Evolutionary conservation across 1,140 invertebrate species (phyloP).

Genomic region (Ceratina australensis): DNA sequence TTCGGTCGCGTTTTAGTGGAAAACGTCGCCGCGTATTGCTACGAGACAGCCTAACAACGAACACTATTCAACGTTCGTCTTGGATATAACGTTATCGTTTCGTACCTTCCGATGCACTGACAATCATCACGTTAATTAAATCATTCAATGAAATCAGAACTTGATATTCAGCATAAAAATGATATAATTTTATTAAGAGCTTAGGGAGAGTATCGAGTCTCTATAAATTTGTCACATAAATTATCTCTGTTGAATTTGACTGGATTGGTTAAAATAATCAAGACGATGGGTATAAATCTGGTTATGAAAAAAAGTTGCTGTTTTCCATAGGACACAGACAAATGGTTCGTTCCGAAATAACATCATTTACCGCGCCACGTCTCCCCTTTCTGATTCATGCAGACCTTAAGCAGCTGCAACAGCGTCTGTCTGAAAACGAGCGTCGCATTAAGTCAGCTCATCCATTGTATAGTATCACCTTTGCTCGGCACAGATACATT

Average conservation of each 20-base stretch:
- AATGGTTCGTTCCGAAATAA: conserved; percentile 64
- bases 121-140: too few relatives aligned
- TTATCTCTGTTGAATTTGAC: too few relatives aligned
- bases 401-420: conserved; percentile 49
- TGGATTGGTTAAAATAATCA: conserved; percentile 54
- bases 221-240: too few relatives aligned
- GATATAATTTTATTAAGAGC: too few relatives aligned
- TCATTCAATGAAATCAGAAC: too few relatives aligned
- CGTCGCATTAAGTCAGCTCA: conserved; percentile 15
- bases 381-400: conserved; percentile 56
- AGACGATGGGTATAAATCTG: conserved; percentile 57
- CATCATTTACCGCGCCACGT: too few relatives aligned
- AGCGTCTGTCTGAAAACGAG: conserved; percentile 42
- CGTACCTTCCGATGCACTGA: neutral
- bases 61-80: neutral
- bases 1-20: conserved; percentile 42
- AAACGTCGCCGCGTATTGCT: conserved; percentile 20
- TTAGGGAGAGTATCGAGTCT: neutral
- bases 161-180: too few relatives aligned
- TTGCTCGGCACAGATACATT: neutral
- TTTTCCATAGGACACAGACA: conserved; percentile 57
- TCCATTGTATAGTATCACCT: too few relatives aligned
- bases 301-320: conserved; percentile 40
- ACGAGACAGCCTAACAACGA: neutral
- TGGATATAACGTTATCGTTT: neutral